Evolutionary conservation across 2,113 vertebrate genomes (phyloP).

Genomic region (Gnathonemus longibarbis): DNA sequence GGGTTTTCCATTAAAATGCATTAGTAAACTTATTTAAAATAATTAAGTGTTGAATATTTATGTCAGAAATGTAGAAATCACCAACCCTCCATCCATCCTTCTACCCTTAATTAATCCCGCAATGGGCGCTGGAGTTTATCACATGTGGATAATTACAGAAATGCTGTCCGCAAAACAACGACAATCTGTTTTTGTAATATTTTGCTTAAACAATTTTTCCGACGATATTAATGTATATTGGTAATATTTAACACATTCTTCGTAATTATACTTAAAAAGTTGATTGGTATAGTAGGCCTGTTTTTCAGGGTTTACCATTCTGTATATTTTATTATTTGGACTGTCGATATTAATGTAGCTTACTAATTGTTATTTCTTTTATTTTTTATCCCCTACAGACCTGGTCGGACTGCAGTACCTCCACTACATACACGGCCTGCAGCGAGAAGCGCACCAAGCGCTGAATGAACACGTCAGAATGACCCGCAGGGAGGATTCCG

Average conservation of each 20-base stretch:
- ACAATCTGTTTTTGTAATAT: not conserved
- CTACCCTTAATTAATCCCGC: not conserved
- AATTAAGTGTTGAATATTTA: not conserved
- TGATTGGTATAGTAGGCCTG: not conserved
- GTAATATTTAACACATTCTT: too few species aligned
- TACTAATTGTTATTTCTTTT: not conserved
- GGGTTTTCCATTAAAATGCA: not conserved
- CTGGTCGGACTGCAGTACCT: conserved; percentile 80
- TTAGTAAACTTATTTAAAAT: not conserved
- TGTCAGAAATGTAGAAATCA: not conserved
- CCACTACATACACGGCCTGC: conserved; percentile 87
- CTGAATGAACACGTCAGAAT: conserved; percentile 82
- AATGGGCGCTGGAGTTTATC: not conserved
- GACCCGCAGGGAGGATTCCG: conserved; percentile 71
- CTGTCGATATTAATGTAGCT: not conserved
- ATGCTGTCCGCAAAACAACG: not conserved
- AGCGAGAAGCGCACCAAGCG: conserved; percentile 84
- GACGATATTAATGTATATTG: not conserved
- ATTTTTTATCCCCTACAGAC: conserved; percentile 56
- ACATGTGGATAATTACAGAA: not conserved
- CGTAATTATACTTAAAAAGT: not conserved
- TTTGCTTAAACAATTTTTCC: not conserved
- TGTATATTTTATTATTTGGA: not conserved
- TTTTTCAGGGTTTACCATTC: not conserved
- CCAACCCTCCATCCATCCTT: not conserved